Evolutionary conservation across 2,888 invertebrate genomes (phyloP).

Genomic region (Agapetus fuscipes): DNA sequence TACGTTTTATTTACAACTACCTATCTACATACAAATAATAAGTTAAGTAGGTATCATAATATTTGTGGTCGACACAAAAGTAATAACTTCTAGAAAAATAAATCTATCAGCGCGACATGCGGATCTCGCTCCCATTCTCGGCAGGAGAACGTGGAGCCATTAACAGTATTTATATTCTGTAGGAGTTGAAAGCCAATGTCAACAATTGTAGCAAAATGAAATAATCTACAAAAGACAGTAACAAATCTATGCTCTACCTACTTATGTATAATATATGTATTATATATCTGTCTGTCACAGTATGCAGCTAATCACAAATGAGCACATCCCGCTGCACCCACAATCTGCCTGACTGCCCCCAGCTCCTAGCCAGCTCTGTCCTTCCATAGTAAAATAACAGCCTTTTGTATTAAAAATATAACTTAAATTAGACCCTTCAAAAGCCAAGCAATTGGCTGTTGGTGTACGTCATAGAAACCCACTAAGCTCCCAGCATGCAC

Average conservation of each 20-base stretch:
- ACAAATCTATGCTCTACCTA: slow-evolving; percentile 19
- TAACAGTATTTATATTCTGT: neutral
- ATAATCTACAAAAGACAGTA: slow-evolving; percentile 15
- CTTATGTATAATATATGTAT: slow-evolving; percentile 8
- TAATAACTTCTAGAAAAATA: neutral
- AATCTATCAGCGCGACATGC: neutral
- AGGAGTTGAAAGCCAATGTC: slow-evolving; percentile 7
- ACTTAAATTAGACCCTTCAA: no score
- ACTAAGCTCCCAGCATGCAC: no score
- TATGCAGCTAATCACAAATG: slow-evolving; percentile 17
- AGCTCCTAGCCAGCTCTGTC: slow-evolving; percentile 1
- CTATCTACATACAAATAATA: slow-evolving; percentile 3
- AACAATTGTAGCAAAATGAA: slow-evolving; percentile 8
- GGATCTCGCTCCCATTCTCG: neutral
- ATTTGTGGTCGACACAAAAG: neutral
- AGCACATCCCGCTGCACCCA: slow-evolving; percentile 6
- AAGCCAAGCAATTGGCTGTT: no score
- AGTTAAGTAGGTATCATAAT: no score
- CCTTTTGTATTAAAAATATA: slow-evolving; percentile 12
- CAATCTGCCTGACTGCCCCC: slow-evolving; percentile 9
- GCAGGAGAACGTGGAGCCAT: neutral
- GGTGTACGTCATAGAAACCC: no score
- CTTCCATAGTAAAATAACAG: slow-evolving; percentile 18
- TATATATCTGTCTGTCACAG: slow-evolving; percentile 14
- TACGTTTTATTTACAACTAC: slow-evolving; percentile 20